Percentiles rank a stretch among this genome's conserved stretches.
phyloP scores from a whole-genome alignment of 2,113 vertebrate genomes.

The Lepus timidus region DNA sequence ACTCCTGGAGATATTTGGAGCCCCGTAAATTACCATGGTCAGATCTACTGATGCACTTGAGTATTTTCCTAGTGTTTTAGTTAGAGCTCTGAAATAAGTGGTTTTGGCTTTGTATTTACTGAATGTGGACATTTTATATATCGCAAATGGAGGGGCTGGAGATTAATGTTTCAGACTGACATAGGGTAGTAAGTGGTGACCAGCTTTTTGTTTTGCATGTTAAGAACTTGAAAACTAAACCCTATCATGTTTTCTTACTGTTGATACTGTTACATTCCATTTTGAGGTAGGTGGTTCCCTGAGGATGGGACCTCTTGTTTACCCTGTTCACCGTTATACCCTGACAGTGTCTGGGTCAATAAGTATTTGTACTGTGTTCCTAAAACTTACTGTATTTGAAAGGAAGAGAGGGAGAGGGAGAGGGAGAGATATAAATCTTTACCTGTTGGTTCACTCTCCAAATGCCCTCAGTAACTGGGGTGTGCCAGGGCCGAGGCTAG shows the following conservation, averaged over 20 bases:
- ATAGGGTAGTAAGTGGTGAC: not conserved
- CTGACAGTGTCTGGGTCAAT: not conserved
- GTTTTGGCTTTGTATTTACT: conserved; percentile 24
- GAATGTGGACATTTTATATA: not conserved
- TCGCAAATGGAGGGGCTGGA: not conserved
- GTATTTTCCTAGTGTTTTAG: conserved; percentile 55
- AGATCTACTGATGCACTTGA: not conserved
- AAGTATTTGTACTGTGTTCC: not conserved
- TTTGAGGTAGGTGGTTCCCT: not conserved
- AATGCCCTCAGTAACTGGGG: too few relatives aligned
- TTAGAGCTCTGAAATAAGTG: not conserved
- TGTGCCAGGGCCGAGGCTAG: too few relatives aligned
- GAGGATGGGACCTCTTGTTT: not conserved
- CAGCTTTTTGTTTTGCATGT: conserved; percentile 46
- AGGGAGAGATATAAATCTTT: too few relatives aligned
- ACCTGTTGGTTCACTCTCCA: too few relatives aligned
- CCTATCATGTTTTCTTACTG: not conserved
- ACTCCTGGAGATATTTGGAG: conserved; percentile 15
- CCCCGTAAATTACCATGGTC: conserved; percentile 34
- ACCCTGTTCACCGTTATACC: not conserved
- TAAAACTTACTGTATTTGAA: too few relatives aligned
- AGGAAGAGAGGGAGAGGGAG: too few relatives aligned
- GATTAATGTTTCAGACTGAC: conserved; percentile 36
- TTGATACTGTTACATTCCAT: not conserved
- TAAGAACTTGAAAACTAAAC: conserved; percentile 22